Conservation (phyloP, 1,140 invertebrate genomes). For the Cotesia chilonis region DNA sequence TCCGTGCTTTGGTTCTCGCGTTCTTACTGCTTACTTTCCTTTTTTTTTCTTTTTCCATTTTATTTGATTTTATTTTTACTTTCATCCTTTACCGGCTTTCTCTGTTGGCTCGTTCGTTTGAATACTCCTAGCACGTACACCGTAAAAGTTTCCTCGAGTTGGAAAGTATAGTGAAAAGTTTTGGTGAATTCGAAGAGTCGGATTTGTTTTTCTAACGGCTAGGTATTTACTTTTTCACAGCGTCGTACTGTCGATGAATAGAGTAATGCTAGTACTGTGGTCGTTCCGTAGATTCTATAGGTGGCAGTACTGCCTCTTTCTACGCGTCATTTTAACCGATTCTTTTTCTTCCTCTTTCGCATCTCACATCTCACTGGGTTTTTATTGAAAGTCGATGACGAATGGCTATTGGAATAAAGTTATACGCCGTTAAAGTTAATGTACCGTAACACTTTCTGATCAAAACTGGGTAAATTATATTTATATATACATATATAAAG, state of each 20-base stretch:
- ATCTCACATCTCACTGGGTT: conserved; percentile 51
- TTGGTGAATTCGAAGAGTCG: conserved; percentile 52
- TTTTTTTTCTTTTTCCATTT: conserved; percentile 8
- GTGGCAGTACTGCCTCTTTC: conserved; percentile 26
- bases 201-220: conserved; percentile 59
- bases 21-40: conserved; percentile 7
- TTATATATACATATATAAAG: too few species aligned
- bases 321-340: background rate
- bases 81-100: conserved; percentile 4
- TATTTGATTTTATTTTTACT: background rate
- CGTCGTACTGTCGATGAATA: conserved; percentile 47
- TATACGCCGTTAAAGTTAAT: conserved; percentile 57
- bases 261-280: conserved; percentile 35
- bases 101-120: conserved; percentile 4
- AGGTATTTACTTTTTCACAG: conserved; percentile 58
- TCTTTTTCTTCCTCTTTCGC: conserved; percentile 22
- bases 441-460: conserved; percentile 56
- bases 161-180: conserved; percentile 45
- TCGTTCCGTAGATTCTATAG: conserved; percentile 21
- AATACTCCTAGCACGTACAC: conserved; percentile 32
- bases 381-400: conserved; percentile 57
- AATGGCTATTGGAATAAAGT: conserved; percentile 63
- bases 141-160: conserved; percentile 44
- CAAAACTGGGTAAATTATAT: conserved; percentile 57
- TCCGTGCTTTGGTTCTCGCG: conserved; percentile 35